Percentiles rank a stretch among this genome's conserved stretches.
Evolutionary conservation across 2,113 vertebrate species (phyloP).

Genomic region (Planiliza haematocheilus): DNA sequence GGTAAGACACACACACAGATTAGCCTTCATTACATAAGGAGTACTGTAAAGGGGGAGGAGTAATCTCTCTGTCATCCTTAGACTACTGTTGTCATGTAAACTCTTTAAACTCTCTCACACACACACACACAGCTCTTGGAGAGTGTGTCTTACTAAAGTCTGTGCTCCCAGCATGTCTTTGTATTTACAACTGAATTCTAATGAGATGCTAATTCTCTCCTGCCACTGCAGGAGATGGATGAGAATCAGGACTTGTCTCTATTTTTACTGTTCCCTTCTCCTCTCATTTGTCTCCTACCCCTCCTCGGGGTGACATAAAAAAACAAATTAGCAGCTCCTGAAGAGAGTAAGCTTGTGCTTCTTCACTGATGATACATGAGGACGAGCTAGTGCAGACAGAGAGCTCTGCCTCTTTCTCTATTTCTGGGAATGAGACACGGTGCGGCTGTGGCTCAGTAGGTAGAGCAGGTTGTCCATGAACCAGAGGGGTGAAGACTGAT

Average conservation of each 20-base stretch:
- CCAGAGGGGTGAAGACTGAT: too few relatives aligned
- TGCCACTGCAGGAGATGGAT: constrained; percentile 49
- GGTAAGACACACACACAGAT: neutral
- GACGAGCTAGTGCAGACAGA: constrained; percentile 8
- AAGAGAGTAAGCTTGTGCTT: constrained; percentile 30
- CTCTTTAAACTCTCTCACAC: neutral
- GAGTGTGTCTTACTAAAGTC: constrained; percentile 11
- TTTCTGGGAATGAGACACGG: constrained; percentile 20
- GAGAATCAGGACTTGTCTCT: constrained; percentile 52
- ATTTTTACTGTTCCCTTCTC: constrained; percentile 46
- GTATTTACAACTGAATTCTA: constrained; percentile 55
- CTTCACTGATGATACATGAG: constrained; percentile 43
- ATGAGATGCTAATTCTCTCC: constrained; percentile 55
- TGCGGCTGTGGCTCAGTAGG: too few relatives aligned
- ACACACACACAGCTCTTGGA: neutral
- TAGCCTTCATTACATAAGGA: constrained; percentile 39
- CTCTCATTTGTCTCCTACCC: constrained; percentile 41
- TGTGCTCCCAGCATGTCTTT: constrained; percentile 39
- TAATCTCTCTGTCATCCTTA: constrained; percentile 2
- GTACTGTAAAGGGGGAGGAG: constrained; percentile 5
- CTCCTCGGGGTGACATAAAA: constrained; percentile 44
- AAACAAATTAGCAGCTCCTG: constrained; percentile 49
- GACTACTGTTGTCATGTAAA: constrained; percentile 30
- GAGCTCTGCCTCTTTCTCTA: neutral
- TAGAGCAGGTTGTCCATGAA: too few relatives aligned